Percentiles rank a stretch among this genome's conserved stretches.
phyloP scores from a whole-genome alignment of 2,113 vertebrate genomes.

The Oncorhynchus clarkii region DNA sequence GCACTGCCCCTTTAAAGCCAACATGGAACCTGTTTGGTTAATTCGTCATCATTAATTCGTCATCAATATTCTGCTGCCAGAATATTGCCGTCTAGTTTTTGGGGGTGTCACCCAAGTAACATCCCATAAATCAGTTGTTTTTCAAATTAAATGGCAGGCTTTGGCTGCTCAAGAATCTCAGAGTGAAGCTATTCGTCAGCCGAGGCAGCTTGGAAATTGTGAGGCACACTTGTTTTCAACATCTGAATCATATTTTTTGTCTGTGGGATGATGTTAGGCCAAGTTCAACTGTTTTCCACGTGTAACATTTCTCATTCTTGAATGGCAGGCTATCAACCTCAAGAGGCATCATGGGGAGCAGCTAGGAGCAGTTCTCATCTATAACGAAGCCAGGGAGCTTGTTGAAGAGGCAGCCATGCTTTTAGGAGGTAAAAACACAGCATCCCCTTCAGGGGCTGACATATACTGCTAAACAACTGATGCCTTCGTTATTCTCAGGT shows the following conservation, averaged over 20 bases:
- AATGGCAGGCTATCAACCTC: constrained; percentile 20
- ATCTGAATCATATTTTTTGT: constrained; percentile 24
- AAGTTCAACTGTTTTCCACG: constrained; percentile 25
- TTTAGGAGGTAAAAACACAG: too few species aligned
- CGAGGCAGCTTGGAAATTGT: constrained; percentile 48
- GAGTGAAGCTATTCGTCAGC: constrained; percentile 50
- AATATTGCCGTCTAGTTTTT: constrained; percentile 22
- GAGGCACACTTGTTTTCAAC: constrained; percentile 31
- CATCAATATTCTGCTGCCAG: not conserved
- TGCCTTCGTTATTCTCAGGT: too few species aligned
- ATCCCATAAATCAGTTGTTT: constrained; percentile 45
- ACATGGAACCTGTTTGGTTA: not conserved
- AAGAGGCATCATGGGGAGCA: constrained; percentile 19
- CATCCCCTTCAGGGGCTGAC: too few species aligned
- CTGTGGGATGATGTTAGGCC: constrained; percentile 19
- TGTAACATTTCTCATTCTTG: constrained; percentile 26
- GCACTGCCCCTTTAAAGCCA: too few species aligned
- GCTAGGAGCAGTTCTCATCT: not conserved
- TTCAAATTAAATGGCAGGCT: constrained; percentile 32
- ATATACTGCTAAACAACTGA: too few species aligned
- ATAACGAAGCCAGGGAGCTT: not conserved
- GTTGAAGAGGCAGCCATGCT: not conserved
- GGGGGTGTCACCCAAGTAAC: constrained; percentile 17
- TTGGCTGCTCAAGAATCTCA: constrained; percentile 40
- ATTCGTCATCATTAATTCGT: not conserved